These are phyloP conservation scores for Chymomyza caudatula DNA, from an alignment of 2,888 invertebrate genomes.

Conservation along the genomic window DNA sequence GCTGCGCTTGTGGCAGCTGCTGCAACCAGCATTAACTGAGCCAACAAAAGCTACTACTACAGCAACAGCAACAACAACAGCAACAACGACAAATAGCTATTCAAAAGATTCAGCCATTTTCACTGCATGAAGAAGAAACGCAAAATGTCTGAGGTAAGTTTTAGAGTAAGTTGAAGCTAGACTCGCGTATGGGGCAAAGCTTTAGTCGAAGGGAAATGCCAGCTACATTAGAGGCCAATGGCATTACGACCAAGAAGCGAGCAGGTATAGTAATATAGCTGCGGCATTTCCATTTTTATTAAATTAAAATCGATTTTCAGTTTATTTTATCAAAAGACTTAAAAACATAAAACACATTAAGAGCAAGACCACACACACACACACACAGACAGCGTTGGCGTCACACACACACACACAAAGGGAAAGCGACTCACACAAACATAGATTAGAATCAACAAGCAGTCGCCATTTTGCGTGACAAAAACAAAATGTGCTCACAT, in stretches of 20 bases:
- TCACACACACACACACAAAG: neutral
- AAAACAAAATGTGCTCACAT: neutral
- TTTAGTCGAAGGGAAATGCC: neutral
- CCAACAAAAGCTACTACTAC: neutral
- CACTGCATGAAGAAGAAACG: slow-evolving; percentile 24
- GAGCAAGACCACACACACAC: slow-evolving; percentile 31
- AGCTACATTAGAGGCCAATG: neutral
- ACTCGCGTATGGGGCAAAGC: neutral
- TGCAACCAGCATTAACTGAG: slow-evolving; percentile 10
- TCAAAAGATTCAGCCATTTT: slow-evolving; percentile 14
- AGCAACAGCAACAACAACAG: slow-evolving; percentile 7
- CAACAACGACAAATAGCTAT: too few species aligned
- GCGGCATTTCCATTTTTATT: slow-evolving; percentile 42
- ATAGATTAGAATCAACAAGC: slow-evolving; percentile 6
- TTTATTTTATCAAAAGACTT: slow-evolving; percentile 45
- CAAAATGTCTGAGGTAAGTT: slow-evolving; percentile 64
- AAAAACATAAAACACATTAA: slow-evolving; percentile 45
- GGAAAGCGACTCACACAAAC: neutral
- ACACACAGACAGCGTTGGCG: slow-evolving; percentile 4
- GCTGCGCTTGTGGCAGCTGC: slow-evolving; percentile 12
- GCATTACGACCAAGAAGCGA: neutral
- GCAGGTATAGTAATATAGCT: neutral
- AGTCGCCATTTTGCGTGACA: neutral
- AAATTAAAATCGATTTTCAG: slow-evolving; percentile 48
- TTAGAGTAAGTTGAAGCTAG: neutral